A percentile compares a stretch with the other conserved stretches of the same genome.
These are phyloP conservation scores for Catostylus mosaicus DNA, from an alignment of 30 jellyfish, hydroid and myxozoan species.

Conservation along the genomic window DNA sequence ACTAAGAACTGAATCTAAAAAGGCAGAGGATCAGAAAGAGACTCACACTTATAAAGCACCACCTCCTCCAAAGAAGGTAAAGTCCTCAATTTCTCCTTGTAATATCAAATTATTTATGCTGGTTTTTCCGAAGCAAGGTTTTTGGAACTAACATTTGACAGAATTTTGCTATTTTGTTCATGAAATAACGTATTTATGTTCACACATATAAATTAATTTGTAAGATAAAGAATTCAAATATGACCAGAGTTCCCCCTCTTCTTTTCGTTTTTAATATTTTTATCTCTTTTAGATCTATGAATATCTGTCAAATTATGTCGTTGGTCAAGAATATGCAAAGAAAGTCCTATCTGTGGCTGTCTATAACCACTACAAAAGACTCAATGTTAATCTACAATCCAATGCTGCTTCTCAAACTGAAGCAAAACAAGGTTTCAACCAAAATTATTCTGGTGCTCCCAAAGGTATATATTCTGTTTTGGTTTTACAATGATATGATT, in stretches of 20 bases:
- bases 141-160: no score
- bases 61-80: slow-evolving; percentile 95
- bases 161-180: no score
- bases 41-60: slow-evolving; percentile 63
- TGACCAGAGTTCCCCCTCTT: no score
- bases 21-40: slow-evolving; percentile 67
- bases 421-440: slow-evolving; percentile 49
- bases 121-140: no score
- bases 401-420: slow-evolving; percentile 49
- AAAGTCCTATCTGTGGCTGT: slow-evolving; percentile 97
- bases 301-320: slow-evolving; percentile 93
- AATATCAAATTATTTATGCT: no score
- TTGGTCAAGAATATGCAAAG: slow-evolving; percentile 98
- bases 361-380: slow-evolving; percentile 89
- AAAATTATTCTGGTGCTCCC: slow-evolving; percentile 64
- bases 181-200: no score
- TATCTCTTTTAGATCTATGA: slow-evolving; percentile 75
- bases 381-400: slow-evolving; percentile 79
- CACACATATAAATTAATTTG: no score
- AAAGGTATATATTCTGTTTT: slow-evolving; percentile 50
- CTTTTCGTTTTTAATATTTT: not conserved
- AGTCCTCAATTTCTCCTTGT: no score
- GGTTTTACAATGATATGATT: no score
- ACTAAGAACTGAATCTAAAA: slow-evolving; percentile 64
- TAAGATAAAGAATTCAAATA: no score